Conservation (phyloP, 2,797 vertebrate genomes). For the Tenualosa ilisha region DNA sequence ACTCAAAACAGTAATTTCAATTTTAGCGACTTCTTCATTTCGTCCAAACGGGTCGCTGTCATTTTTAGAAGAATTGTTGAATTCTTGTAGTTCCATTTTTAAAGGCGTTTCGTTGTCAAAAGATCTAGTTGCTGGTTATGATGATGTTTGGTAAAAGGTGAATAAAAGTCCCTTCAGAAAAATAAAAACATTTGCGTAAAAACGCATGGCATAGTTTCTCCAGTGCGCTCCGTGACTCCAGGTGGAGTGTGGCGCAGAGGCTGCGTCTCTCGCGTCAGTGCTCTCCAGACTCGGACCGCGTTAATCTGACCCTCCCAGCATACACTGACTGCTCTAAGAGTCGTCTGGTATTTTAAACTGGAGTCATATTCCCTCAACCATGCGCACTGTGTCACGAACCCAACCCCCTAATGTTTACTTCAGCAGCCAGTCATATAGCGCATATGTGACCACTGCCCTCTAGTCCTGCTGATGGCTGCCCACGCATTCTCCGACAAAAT, state of each 20-base stretch:
- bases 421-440: slow-evolving; percentile 30
- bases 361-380: slow-evolving; percentile 58
- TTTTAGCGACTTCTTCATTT: slow-evolving; percentile 89
- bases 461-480: neutral
- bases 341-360: slow-evolving; percentile 58
- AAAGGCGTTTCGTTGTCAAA: neutral
- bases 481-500: slow-evolving; percentile 17
- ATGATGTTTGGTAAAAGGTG: neutral
- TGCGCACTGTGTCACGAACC: slow-evolving; percentile 51
- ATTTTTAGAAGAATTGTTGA: slow-evolving; percentile 58
- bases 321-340: slow-evolving; percentile 6
- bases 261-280: slow-evolving; percentile 11
- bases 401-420: slow-evolving; percentile 42
- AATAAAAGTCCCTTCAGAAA: slow-evolving; percentile 46
- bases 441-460: slow-evolving; percentile 1
- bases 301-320: neutral
- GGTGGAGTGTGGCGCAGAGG: neutral
- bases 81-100: neutral
- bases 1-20: slow-evolving; percentile 89
- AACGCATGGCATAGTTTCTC: slow-evolving; percentile 64
- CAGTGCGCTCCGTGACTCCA: slow-evolving; percentile 51
- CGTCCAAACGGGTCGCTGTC: slow-evolving; percentile 74
- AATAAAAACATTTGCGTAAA: slow-evolving; percentile 51
- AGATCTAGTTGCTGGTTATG: neutral
- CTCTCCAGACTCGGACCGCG: neutral